These are phyloP conservation scores for Disparrhopalites patrizii DNA, from an alignment of 2,888 invertebrate species.

Conservation along the genomic window DNA sequence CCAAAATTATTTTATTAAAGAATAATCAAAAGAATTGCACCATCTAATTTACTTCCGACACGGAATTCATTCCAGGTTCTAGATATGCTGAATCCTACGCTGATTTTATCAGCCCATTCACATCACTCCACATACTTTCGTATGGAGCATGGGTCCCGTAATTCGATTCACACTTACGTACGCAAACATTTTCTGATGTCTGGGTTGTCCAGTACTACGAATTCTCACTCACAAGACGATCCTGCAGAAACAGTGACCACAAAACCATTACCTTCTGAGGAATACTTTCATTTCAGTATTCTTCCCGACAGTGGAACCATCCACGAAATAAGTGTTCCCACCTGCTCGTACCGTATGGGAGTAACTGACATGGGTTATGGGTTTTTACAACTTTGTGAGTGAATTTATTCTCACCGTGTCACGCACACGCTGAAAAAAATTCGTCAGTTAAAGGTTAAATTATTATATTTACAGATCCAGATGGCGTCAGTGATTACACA, in stretches of 20 bases:
- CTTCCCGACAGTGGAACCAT: conserved; percentile 51
- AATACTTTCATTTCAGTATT: conserved; percentile 12
- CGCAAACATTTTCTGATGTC: conserved; percentile 5
- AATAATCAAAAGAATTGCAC: background rate
- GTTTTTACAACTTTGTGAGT: conserved; percentile 66
- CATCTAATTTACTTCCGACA: background rate
- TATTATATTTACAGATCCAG: conserved; percentile 58
- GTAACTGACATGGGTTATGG: conserved; percentile 80
- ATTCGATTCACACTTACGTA: conserved; percentile 9
- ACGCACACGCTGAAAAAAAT: no score
- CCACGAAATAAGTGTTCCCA: conserved; percentile 83
- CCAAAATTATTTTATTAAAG: background rate
- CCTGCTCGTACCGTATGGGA: conserved; percentile 96
- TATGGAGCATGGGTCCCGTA: conserved; percentile 15
- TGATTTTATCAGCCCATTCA: conserved; percentile 25
- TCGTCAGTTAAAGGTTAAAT: no score
- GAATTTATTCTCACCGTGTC: conserved; percentile 6
- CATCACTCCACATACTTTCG: conserved; percentile 18
- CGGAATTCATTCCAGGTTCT: conserved; percentile 1
- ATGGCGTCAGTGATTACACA: conserved; percentile 59
- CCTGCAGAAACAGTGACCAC: background rate
- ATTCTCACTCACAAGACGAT: no score
- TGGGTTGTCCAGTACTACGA: background rate
- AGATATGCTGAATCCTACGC: conserved; percentile 7
- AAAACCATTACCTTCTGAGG: background rate